Conservation (phyloP, 2,888 invertebrate species). For the Drosophila antonietae region DNA sequence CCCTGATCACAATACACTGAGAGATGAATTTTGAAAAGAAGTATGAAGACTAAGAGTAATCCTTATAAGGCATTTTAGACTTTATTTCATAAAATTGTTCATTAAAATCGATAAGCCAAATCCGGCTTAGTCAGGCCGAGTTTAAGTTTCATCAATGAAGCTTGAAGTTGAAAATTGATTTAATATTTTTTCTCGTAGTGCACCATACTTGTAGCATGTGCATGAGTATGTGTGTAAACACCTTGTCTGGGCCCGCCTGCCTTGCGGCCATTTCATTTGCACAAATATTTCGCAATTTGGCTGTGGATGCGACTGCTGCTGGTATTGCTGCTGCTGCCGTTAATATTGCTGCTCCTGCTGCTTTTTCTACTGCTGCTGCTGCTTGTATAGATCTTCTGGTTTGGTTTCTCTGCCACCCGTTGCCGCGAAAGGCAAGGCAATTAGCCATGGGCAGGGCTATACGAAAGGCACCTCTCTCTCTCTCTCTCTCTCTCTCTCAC, state of each 20-base stretch:
- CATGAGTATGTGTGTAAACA: conserved; percentile 59
- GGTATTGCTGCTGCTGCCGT: conserved; percentile 4
- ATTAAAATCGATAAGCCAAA: too few species aligned
- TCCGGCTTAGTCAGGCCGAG: too few species aligned
- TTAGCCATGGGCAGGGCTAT: conserved; percentile 49
- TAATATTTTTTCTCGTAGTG: neutral
- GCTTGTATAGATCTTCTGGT: conserved; percentile 37
- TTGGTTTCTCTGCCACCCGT: conserved; percentile 23
- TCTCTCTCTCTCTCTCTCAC: neutral
- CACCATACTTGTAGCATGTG: conserved; percentile 5
- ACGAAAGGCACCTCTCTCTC: conserved; percentile 49
- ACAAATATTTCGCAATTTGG: conserved; percentile 71
- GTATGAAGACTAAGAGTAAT: neutral
- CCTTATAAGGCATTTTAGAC: neutral
- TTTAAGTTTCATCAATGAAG: neutral
- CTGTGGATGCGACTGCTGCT: conserved; percentile 28
- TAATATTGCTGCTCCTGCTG: conserved; percentile 9
- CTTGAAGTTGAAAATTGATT: neutral
- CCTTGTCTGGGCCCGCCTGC: conserved; percentile 62
- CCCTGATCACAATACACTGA: conserved; percentile 13
- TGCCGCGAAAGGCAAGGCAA: conserved; percentile 55
- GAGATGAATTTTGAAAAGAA: neutral
- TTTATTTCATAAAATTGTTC: too few species aligned
- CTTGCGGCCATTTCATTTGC: conserved; percentile 61
- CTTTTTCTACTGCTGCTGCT: conserved; percentile 6